A percentile compares a stretch with the other conserved stretches of the same genome.
Conservation (phyloP, 2,888 invertebrate species). For the Lysandra coridon region DNA sequence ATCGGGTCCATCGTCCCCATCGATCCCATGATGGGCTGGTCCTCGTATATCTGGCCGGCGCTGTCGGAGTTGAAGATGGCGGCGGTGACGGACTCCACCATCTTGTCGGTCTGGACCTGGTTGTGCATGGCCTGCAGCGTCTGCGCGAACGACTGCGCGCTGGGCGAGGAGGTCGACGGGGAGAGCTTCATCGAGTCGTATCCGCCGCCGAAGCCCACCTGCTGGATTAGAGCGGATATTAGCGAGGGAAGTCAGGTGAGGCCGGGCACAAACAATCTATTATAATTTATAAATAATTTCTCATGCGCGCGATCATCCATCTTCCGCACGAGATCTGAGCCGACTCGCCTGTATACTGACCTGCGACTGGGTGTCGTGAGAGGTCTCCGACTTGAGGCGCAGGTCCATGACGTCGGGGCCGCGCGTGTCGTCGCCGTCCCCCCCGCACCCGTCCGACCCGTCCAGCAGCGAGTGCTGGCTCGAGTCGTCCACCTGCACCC, state of each 20-base stretch:
- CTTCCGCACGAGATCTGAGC: not conserved
- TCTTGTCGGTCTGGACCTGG: slow-evolving; percentile 76
- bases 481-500: slow-evolving; percentile 83
- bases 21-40: slow-evolving; percentile 51
- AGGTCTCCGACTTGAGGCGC: slow-evolving; percentile 83
- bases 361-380: slow-evolving; percentile 55
- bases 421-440: slow-evolving; percentile 50
- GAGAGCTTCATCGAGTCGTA: slow-evolving; percentile 80
- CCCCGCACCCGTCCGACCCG: slow-evolving; percentile 54
- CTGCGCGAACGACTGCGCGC: slow-evolving; percentile 68
- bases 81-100: slow-evolving; percentile 76
- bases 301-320: not conserved
- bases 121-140: slow-evolving; percentile 73
- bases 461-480: slow-evolving; percentile 83
- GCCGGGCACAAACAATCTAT: not conserved
- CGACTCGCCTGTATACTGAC: slow-evolving; percentile 43
- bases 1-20: slow-evolving; percentile 52
- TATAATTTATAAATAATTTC: not conserved
- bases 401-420: slow-evolving; percentile 82
- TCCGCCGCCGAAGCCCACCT: slow-evolving; percentile 63
- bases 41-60: slow-evolving; percentile 61
- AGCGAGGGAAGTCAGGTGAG: not conserved
- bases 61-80: slow-evolving; percentile 73
- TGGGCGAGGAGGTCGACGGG: slow-evolving; percentile 60
- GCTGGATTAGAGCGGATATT: slow-evolving; percentile 24